A percentile compares a stretch with the other conserved stretches of the same genome.
Evolutionary conservation across 2,113 vertebrate genomes (phyloP).

Genomic region (Lucifuga dentata): DNA sequence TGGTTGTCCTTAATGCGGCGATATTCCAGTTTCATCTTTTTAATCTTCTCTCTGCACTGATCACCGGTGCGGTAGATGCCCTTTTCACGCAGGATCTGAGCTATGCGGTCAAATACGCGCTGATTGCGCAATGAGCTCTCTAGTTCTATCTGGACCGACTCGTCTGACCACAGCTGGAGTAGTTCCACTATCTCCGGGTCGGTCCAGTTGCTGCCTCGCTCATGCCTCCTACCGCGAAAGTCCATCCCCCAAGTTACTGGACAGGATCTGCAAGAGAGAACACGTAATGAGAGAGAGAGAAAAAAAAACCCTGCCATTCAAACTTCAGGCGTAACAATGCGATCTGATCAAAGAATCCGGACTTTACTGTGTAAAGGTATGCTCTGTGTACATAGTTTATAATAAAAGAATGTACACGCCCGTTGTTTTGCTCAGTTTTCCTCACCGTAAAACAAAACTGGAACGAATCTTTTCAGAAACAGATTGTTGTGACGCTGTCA

Average conservation of each 20-base stretch:
- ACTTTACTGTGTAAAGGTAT: not conserved
- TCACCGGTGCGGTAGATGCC: constrained; percentile 88
- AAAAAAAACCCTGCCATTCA: too few relatives aligned
- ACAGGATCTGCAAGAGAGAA: constrained; percentile 23
- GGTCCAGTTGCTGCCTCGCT: constrained; percentile 91
- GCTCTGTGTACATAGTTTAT: not conserved
- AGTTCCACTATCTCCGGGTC: constrained; percentile 91
- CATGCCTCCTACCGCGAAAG: constrained; percentile 88
- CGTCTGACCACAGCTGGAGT: constrained; percentile 90
- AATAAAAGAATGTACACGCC: not conserved
- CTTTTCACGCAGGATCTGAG: constrained; percentile 85
- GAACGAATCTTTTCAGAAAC: constrained; percentile 15
- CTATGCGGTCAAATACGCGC: constrained; percentile 91
- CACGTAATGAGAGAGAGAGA: not conserved
- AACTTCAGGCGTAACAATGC: not conserved
- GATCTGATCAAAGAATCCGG: not conserved
- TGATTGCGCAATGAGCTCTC: constrained; percentile 91
- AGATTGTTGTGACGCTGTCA: constrained; percentile 20
- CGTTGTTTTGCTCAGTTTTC: not conserved
- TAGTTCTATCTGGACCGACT: constrained; percentile 88
- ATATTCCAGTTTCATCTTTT: constrained; percentile 95
- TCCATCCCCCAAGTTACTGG: constrained; percentile 78
- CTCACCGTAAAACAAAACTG: constrained; percentile 50
- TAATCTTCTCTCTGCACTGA: constrained; percentile 92
- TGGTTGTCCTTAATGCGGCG: constrained; percentile 89